phyloP scores from a whole-genome alignment of 1,140 invertebrate species.

The Akabosia matsudoensis region DNA sequence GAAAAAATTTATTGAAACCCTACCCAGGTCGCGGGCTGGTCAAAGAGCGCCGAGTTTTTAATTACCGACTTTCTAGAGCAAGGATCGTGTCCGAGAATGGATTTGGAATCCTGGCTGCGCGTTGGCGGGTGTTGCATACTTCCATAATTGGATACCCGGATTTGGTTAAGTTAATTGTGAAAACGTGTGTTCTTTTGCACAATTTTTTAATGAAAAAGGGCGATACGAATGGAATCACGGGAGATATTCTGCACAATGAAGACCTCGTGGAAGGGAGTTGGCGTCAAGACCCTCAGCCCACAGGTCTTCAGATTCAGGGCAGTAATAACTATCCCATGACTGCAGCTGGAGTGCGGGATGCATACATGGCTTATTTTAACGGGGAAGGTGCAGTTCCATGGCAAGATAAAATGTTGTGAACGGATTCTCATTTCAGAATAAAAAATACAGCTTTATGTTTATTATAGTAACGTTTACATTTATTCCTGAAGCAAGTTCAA shows the following conservation, averaged over 20 bases:
- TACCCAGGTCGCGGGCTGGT: slow-evolving; percentile 46
- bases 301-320: not conserved
- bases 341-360: not conserved
- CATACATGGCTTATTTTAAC: slow-evolving; percentile 20
- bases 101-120: slow-evolving; percentile 55
- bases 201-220: slow-evolving; percentile 47
- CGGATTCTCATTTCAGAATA: too few species aligned
- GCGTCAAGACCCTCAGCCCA: not conserved
- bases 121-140: slow-evolving; percentile 48
- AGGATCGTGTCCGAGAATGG: slow-evolving; percentile 55
- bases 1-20: slow-evolving; percentile 51
- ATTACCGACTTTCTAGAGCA: slow-evolving; percentile 46
- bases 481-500: too few species aligned
- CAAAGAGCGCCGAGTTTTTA: slow-evolving; percentile 42
- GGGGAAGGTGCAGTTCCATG: not conserved
- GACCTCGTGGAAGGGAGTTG: not conserved
- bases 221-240: slow-evolving; percentile 8
- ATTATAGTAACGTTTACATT: too few species aligned
- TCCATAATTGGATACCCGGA: slow-evolving; percentile 25
- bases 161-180: slow-evolving; percentile 29
- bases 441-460: too few species aligned
- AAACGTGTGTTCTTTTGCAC: slow-evolving; percentile 49
- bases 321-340: slow-evolving; percentile 7
- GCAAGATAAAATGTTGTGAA: too few species aligned
- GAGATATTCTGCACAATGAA: too few species aligned